phyloP scores from a whole-genome alignment of 2,113 vertebrate genomes.

The Ciconia boyciana region DNA sequence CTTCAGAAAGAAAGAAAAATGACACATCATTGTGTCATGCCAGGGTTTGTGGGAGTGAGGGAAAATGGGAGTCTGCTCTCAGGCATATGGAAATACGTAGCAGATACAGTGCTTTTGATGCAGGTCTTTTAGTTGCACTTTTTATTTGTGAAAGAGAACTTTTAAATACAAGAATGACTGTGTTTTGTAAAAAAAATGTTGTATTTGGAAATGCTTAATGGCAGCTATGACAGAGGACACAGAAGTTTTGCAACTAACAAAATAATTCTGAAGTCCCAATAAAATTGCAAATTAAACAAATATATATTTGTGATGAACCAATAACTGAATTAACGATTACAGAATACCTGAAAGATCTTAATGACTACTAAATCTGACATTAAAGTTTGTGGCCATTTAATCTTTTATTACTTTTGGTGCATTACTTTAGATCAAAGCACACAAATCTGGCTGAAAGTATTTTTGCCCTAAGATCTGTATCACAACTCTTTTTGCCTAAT shows the following conservation, averaged over 20 bases:
- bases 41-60: not conserved
- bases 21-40: not conserved
- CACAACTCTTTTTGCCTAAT: not conserved
- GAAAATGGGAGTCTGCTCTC: not conserved
- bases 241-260: not conserved
- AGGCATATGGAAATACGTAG: not conserved
- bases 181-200: not conserved
- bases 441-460: not conserved
- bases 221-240: not conserved
- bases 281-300: not conserved
- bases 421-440: conserved; percentile 2
- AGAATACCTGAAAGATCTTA: not conserved
- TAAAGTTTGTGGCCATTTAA: not conserved
- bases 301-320: not conserved
- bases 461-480: not conserved
- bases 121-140: not conserved
- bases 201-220: not conserved
- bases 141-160: not conserved
- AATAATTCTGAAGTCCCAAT: not conserved
- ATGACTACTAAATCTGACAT: not conserved
- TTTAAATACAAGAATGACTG: not conserved
- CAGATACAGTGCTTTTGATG: not conserved
- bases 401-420: not conserved
- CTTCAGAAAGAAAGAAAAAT: not conserved
- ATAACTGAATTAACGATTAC: not conserved